Conservation (phyloP, 23 tunicate species). For the Phallusia fumigata region DNA sequence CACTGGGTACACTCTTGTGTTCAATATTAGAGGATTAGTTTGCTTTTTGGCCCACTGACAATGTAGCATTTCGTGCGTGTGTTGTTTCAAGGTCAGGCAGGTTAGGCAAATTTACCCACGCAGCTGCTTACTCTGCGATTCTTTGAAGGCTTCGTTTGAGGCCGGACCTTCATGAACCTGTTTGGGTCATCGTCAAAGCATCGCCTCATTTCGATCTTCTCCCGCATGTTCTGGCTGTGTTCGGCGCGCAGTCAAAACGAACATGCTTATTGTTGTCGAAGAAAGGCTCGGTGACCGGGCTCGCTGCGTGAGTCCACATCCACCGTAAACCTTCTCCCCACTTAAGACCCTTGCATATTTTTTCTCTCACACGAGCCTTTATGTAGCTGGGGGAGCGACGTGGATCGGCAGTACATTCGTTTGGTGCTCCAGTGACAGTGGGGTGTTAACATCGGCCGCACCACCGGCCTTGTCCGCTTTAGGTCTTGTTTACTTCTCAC, state of each 20-base stretch:
- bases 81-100: neutral
- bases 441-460: conserved; percentile 1
- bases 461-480: neutral
- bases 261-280: conserved; percentile 14
- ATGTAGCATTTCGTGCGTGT: neutral
- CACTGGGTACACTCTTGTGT: too few species aligned
- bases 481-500: neutral
- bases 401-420: neutral
- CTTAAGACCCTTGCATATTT: neutral
- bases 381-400: neutral
- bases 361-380: neutral
- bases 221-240: neutral
- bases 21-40: too few species aligned
- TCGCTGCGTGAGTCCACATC: neutral
- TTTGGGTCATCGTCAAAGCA: conserved; percentile 1
- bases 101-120: neutral
- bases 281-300: neutral
- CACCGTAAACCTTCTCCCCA: conserved; percentile 11
- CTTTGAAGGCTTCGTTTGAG: neutral
- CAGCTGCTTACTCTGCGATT: neutral
- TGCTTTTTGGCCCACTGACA: neutral
- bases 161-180: conserved; percentile 1
- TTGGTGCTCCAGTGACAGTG: neutral
- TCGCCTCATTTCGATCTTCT: neutral
- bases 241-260: neutral